Evolutionary conservation across 2,888 invertebrate species (phyloP).

Genomic region (Podotricha telesiphe): DNA sequence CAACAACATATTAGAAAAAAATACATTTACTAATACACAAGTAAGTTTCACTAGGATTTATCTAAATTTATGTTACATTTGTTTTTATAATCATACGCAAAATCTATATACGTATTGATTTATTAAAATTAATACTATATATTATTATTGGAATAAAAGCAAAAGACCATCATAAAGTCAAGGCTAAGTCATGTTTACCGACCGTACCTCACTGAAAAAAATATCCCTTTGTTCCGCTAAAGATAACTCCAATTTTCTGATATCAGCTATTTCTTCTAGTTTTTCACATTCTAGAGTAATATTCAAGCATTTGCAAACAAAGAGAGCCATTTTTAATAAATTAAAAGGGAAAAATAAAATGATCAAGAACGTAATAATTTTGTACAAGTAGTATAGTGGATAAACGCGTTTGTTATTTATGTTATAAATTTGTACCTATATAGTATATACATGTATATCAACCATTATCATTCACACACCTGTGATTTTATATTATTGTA

Average conservation of each 20-base stretch:
- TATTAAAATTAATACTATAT: constrained; percentile 5
- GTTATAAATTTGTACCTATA: constrained; percentile 45
- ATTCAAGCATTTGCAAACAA: constrained; percentile 91
- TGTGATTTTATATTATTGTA: constrained; percentile 34
- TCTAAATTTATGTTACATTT: background rate
- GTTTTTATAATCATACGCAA: background rate
- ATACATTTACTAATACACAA: background rate
- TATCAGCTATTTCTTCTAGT: constrained; percentile 81
- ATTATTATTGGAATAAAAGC: constrained; percentile 36
- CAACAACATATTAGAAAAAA: constrained; percentile 10
- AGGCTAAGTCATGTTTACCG: constrained; percentile 77
- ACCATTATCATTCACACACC: constrained; percentile 46
- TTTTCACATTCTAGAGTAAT: constrained; percentile 86
- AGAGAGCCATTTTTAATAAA: constrained; percentile 74
- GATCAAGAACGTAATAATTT: constrained; percentile 63
- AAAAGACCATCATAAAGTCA: constrained; percentile 53
- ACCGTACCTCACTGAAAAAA: constrained; percentile 87
- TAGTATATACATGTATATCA: constrained; percentile 49
- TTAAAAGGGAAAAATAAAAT: constrained; percentile 63
- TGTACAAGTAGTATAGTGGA: constrained; percentile 57
- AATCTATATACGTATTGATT: constrained; percentile 12
- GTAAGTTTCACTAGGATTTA: background rate
- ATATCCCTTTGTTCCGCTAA: constrained; percentile 84
- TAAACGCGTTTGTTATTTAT: constrained; percentile 55
- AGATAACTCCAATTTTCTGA: constrained; percentile 82